Base-by-base conservation (phyloP, 2,888 invertebrate genomes). In the Anthrax anthrax region DNA sequence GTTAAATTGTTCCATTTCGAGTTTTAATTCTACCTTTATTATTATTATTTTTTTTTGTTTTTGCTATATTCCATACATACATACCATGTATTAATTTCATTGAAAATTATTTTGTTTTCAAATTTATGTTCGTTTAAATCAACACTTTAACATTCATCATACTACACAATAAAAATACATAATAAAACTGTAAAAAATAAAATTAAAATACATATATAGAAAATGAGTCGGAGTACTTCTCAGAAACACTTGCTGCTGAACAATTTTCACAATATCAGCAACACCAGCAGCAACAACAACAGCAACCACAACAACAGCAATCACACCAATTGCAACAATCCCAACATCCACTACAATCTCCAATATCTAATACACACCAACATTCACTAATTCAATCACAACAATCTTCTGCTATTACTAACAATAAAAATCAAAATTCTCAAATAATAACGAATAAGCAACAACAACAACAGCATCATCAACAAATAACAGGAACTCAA, bases 171-270 rank as follows among this genome's bases (percentile, higher is more conserved):
- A 6, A 23, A 23, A 23, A 37, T n/a, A 32, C 8, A 32, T 32
- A 32, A 32, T 12, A 32, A 12, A 32, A 32, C 9, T n/a, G n/a
- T n/a, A 32, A 29, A 29, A 29, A 29, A 32, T 12, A 32, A 32
- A 32, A 32, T 12, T 32, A 32, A 32, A 12, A 32, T 12, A 32
- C 29, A 32, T 23, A 29, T 45, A 48, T 53, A 56, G 56, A 59
- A 50, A 56, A 66, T 54, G 69, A 69, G 61, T 67, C 65, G 58
- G 69, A 69, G 60, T 68, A 68, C 59, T 69, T 68, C 60, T 69
- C 69, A 58, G 69, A 69, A 60, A 63, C 64, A 59, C 62, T 69
- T 60, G 68, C 69, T 52, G 69, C 69, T 55, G 69, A 69, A 60
- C 67, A 69, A 70, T 55, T 68, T 45, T 65, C 67, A 59, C 69